Evolutionary conservation across 2,113 vertebrate species (phyloP).

Genomic region (Notiomystis cincta): DNA sequence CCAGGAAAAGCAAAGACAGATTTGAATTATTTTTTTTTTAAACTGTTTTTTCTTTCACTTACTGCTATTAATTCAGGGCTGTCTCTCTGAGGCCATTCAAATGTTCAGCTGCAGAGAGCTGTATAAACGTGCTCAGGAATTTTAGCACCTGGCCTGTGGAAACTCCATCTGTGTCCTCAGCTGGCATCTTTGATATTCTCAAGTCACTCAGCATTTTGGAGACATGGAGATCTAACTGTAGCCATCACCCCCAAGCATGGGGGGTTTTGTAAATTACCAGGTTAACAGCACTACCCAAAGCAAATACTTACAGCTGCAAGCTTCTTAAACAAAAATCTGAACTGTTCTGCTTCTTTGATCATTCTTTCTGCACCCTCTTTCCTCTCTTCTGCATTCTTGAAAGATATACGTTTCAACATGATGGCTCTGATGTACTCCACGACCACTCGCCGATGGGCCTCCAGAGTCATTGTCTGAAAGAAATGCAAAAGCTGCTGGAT

Average conservation of each 20-base stretch:
- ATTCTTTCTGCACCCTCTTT: constrained; percentile 93
- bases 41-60: neutral
- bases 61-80: neutral
- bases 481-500: neutral
- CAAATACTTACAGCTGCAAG: constrained; percentile 76
- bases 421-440: constrained; percentile 93
- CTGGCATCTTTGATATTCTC: neutral
- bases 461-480: constrained; percentile 85
- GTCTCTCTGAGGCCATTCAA: neutral
- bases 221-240: neutral
- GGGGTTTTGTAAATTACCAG: neutral
- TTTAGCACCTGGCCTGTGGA: neutral
- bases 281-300: neutral
- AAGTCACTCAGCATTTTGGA: neutral
- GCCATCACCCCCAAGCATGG: neutral
- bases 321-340: constrained; percentile 91
- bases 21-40: neutral
- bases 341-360: constrained; percentile 91
- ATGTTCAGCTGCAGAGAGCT: neutral
- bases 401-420: constrained; percentile 93
- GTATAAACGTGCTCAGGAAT: neutral
- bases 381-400: constrained; percentile 89
- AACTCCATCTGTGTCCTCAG: neutral
- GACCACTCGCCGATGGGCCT: constrained; percentile 89
- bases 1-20: neutral